phyloP scores from a whole-genome alignment of 1,140 invertebrate species.

The Bradynema listronoti region DNA sequence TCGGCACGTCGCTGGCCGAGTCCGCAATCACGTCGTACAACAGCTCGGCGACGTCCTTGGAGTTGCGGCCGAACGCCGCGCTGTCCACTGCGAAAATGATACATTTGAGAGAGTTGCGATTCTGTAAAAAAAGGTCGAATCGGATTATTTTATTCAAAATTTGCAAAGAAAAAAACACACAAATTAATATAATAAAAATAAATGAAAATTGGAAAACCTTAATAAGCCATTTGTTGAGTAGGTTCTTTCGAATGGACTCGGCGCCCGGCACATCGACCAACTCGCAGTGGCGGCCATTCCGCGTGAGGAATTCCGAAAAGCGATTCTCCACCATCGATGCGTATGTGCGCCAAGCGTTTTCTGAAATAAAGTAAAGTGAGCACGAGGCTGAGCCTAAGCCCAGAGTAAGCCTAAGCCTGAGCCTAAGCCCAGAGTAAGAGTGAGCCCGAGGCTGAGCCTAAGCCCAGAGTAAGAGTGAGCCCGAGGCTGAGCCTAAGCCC shows the following conservation, averaged over 20 bases:
- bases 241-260: conserved; percentile 25
- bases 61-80: conserved; percentile 35
- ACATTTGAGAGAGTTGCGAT: conserved; percentile 28
- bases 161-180: neutral
- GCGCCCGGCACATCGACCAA: conserved; percentile 42
- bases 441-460: too few species aligned
- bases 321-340: conserved; percentile 39
- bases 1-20: conserved; percentile 15
- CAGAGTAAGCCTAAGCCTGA: too few species aligned
- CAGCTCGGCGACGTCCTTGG: conserved; percentile 41
- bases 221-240: conserved; percentile 34
- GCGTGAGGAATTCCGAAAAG: conserved; percentile 3
- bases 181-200: too few species aligned
- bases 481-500: too few species aligned
- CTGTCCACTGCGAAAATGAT: conserved; percentile 45
- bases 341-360: conserved; percentile 20
- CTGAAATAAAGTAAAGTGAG: too few species aligned
- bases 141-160: neutral
- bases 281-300: too few species aligned
- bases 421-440: too few species aligned
- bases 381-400: too few species aligned
- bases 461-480: too few species aligned
- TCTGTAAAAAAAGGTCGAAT: conserved; percentile 2
- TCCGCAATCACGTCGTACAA: conserved; percentile 42
- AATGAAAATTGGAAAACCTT: too few species aligned